Conservation (phyloP, 2,888 invertebrate genomes). For the Coleophora deauratella region DNA sequence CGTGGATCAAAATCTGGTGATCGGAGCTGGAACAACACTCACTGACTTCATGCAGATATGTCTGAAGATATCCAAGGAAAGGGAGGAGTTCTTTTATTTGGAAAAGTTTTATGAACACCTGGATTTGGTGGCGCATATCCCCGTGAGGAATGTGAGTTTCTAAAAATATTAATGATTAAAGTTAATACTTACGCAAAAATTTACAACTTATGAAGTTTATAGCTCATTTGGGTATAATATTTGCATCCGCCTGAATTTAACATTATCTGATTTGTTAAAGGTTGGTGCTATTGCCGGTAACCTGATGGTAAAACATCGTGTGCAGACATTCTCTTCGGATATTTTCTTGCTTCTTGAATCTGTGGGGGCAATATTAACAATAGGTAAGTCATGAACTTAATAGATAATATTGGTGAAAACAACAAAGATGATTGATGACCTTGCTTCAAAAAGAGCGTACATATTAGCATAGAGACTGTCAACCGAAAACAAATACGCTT, state of each 20-base stretch:
- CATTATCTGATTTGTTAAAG: too few species aligned
- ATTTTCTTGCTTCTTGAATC: conserved; percentile 74
- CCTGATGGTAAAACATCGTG: conserved; percentile 76
- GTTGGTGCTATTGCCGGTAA: conserved; percentile 79
- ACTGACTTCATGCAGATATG: conserved; percentile 61
- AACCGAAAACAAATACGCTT: too few species aligned
- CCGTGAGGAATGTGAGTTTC: conserved; percentile 79
- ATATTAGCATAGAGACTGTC: too few species aligned
- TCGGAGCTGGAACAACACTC: conserved; percentile 74
- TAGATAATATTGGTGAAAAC: too few species aligned
- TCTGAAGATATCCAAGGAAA: conserved; percentile 21
- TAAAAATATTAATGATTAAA: conserved; percentile 25
- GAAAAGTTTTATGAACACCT: conserved; percentile 72
- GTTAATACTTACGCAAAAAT: conserved; percentile 28
- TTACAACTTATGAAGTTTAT: too few species aligned
- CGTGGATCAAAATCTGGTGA: conserved; percentile 54
- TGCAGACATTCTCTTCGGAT: conserved; percentile 78
- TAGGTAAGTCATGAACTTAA: conserved; percentile 43
- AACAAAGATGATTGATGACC: too few species aligned
- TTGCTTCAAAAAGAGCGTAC: too few species aligned
- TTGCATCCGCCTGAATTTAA: too few species aligned
- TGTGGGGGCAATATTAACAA: conserved; percentile 64
- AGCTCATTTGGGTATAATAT: too few species aligned
- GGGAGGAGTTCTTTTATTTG: conserved; percentile 67
- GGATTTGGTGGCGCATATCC: conserved; percentile 76